Evolutionary conservation across 2,888 invertebrate genomes (phyloP), one percentile per base, ranked within the genome.

Genomic region (Dolomedes plantarius): DNA sequence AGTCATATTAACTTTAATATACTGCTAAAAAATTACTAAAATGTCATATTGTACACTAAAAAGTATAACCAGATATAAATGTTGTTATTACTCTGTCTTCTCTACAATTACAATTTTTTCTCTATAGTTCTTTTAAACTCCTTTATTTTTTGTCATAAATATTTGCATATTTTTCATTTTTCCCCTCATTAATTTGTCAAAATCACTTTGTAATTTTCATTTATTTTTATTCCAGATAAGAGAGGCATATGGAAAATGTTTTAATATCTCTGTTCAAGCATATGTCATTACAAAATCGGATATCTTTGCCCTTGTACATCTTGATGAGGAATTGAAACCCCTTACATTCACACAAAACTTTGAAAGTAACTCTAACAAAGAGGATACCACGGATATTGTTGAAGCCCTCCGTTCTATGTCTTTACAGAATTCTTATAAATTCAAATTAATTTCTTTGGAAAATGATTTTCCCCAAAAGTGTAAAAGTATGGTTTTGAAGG

Each of bases 171-270:
- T n/a, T n/a, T n/a, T n/a, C n/a, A n/a, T n/a, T n/a, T n/a, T n/a
- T n/a, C n/a, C n/a, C n/a, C n/a, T n/a, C n/a, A n/a, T n/a, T n/a
- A n/a, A n/a, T n/a, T n/a, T n/a, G n/a, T n/a, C n/a, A n/a, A n/a
- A n/a, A n/a, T n/a, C n/a, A n/a, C n/a, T n/a, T n/a, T n/a, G n/a
- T n/a, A n/a, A n/a, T n/a, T n/a, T n/a, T n/a, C n/a, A n/a, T n/a
- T n/a, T n/a, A 0, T 46, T 27, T 36, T 41, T 62, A 6, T 50
- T 46, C 16, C 32, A 83, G 82, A 76, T 83, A 16, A 56, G 71
- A 29, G 50, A 76, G 23, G 27, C 71, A 32, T 76, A 83, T 72
- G 82, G 82, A 0, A 19, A 76, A 23, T 76, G 76, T 19, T 83
- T 72, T 36, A 36, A 27, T 0, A 46, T 76, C n/a, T 31, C 13